Conservation (phyloP, 2,888 invertebrate species). For the Nebria brevicollis region DNA sequence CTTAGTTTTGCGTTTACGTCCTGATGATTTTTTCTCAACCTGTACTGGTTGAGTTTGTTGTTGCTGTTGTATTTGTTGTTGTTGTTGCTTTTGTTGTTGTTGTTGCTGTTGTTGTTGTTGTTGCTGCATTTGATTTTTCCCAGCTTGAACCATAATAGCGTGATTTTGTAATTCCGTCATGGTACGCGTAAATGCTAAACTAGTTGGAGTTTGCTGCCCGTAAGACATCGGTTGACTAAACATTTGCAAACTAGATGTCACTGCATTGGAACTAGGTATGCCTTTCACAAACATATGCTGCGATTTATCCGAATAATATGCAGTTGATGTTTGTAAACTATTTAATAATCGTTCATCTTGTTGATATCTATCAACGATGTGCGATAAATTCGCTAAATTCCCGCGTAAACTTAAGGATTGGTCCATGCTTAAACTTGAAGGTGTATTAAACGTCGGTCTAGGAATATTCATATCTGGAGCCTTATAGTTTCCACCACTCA, state of each 20-base stretch:
- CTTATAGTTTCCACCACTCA: constrained; percentile 22
- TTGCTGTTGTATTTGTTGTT: constrained; percentile 55
- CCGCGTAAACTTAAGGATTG: constrained; percentile 62
- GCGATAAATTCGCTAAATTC: constrained; percentile 69
- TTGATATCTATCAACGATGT: constrained; percentile 70
- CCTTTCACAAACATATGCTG: constrained; percentile 59
- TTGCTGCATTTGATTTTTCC: constrained; percentile 55
- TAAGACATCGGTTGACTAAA: constrained; percentile 58
- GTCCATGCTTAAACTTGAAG: constrained; percentile 65
- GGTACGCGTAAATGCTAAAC: constrained; percentile 55
- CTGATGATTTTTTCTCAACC: constrained; percentile 58
- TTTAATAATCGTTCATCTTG: constrained; percentile 69
- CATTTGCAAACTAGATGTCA: constrained; percentile 56
- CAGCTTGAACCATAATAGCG: constrained; percentile 49
- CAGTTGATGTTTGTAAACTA: constrained; percentile 63
- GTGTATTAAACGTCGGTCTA: constrained; percentile 56
- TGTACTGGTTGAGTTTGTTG: constrained; percentile 56
- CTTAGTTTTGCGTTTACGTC: constrained; percentile 58
- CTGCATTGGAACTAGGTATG: constrained; percentile 50
- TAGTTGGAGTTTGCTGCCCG: constrained; percentile 55
- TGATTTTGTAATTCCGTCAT: constrained; percentile 56
- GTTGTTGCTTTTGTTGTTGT: constrained; percentile 48
- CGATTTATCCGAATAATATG: constrained; percentile 61
- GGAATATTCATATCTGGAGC: constrained; percentile 56
- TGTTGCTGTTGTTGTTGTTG: constrained; percentile 46